phyloP scores from a whole-genome alignment of 2,888 invertebrate genomes.

The Blastobasis adustella region DNA sequence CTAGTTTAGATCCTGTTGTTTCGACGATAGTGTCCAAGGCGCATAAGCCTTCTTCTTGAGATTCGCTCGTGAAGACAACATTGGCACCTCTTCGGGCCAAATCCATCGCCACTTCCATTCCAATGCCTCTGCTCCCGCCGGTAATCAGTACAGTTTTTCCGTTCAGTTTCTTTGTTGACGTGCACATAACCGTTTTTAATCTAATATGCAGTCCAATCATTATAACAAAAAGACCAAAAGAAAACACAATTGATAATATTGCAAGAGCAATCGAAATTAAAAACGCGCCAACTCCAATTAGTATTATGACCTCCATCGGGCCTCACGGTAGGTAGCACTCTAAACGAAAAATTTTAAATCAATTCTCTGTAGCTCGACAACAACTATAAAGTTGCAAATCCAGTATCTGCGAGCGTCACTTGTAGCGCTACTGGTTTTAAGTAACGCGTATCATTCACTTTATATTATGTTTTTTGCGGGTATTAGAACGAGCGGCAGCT shows the following conservation, averaged over 20 bases:
- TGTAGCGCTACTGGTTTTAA: too few relatives aligned
- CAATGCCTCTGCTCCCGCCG: slow-evolving; percentile 35
- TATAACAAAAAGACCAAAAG: not conserved
- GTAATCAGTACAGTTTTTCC: slow-evolving; percentile 31
- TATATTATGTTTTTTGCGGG: too few relatives aligned
- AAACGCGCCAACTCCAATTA: too few relatives aligned
- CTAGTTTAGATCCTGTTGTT: slow-evolving; percentile 76
- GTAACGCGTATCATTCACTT: too few relatives aligned
- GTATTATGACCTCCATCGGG: too few relatives aligned
- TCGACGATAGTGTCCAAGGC: slow-evolving; percentile 73
- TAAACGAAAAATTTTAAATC: too few relatives aligned
- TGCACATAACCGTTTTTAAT: slow-evolving; percentile 27
- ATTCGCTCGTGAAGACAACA: slow-evolving; percentile 35
- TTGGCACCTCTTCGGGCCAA: slow-evolving; percentile 30
- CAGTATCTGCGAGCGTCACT: too few relatives aligned
- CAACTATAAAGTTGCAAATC: too few relatives aligned
- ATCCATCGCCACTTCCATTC: slow-evolving; percentile 28
- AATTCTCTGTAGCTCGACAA: too few relatives aligned
- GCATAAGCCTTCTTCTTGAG: slow-evolving; percentile 24
- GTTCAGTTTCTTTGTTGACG: slow-evolving; percentile 26
- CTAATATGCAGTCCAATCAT: slow-evolving; percentile 26
- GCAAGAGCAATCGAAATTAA: not conserved
- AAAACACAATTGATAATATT: not conserved
- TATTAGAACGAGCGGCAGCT: too few relatives aligned
- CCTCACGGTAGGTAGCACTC: too few relatives aligned